phyloP scores from a whole-genome alignment of 2,113 vertebrate species.

The Odontesthes bonariensis region DNA sequence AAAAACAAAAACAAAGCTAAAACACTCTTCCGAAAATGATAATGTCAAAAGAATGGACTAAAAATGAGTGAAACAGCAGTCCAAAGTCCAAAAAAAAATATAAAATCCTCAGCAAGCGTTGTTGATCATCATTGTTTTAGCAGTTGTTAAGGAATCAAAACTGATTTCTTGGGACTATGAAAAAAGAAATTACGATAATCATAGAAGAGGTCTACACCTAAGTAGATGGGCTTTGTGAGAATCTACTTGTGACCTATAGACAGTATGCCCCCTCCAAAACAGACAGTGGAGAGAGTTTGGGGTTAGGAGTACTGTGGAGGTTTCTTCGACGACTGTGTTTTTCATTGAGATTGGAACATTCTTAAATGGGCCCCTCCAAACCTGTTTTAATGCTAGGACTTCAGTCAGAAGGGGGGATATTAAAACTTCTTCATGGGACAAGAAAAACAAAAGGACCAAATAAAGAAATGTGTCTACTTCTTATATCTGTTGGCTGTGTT shows the following conservation, averaged over 20 bases:
- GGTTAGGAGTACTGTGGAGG: not conserved
- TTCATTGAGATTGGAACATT: no score
- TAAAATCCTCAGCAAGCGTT: no score
- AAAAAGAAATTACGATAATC: no score
- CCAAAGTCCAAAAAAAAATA: not conserved
- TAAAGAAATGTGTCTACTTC: not conserved
- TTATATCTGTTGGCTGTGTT: slow-evolving; percentile 26
- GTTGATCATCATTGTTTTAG: not conserved
- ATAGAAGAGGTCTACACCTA: no score
- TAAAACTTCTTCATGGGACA: slow-evolving; percentile 1
- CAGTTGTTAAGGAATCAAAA: no score
- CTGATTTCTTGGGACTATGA: no score
- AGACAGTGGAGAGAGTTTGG: no score
- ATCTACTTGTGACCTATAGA: no score
- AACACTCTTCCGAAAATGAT: not conserved
- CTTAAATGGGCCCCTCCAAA: slow-evolving; percentile 4
- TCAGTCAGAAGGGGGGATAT: not conserved
- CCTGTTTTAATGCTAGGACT: not conserved
- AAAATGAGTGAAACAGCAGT: no score
- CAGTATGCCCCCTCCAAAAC: no score
- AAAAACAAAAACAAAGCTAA: not conserved
- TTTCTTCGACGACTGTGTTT: not conserved
- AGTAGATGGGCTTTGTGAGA: no score
- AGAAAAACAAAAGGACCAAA: not conserved
- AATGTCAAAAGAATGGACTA: no score